A percentile compares a stretch with the other conserved stretches of the same genome.
Evolutionary conservation across 2,113 vertebrate genomes (phyloP).

Genomic region (Archilochus colubris): DNA sequence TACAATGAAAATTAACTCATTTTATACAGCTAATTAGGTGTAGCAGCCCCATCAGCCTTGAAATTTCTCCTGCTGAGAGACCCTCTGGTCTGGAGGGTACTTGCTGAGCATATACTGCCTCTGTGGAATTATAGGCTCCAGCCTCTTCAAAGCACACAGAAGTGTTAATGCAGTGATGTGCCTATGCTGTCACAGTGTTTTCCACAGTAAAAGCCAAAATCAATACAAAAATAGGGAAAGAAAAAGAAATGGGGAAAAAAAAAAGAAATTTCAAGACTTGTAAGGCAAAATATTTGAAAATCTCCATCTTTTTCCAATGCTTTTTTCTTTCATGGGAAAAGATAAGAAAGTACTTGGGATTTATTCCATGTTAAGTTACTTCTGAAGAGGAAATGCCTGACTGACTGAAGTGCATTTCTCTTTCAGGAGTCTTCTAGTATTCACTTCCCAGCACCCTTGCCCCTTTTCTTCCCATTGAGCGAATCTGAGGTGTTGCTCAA

Average conservation of each 20-base stretch:
- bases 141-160: neutral
- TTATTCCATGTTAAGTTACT: neutral
- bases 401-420: neutral
- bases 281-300: neutral
- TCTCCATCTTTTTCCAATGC: neutral
- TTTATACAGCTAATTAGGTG: neutral
- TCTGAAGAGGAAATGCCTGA: neutral
- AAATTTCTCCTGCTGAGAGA: neutral
- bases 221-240: neutral
- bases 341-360: neutral
- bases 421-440: neutral
- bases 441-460: neutral
- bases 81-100: neutral
- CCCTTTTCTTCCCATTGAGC: neutral
- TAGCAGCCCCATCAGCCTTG: neutral
- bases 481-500: neutral
- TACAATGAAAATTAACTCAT: neutral
- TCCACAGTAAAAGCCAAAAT: neutral
- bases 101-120: rapidly evolving
- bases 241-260: neutral
- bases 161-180: neutral
- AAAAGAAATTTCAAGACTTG: neutral
- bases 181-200: neutral
- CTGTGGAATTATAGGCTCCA: neutral
- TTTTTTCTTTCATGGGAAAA: neutral